Percentiles rank a stretch among this genome's conserved stretches.
These are phyloP conservation scores for Oxyscelio sp. DNA, from an alignment of 2,888 invertebrate genomes.

Conservation along the genomic window DNA sequence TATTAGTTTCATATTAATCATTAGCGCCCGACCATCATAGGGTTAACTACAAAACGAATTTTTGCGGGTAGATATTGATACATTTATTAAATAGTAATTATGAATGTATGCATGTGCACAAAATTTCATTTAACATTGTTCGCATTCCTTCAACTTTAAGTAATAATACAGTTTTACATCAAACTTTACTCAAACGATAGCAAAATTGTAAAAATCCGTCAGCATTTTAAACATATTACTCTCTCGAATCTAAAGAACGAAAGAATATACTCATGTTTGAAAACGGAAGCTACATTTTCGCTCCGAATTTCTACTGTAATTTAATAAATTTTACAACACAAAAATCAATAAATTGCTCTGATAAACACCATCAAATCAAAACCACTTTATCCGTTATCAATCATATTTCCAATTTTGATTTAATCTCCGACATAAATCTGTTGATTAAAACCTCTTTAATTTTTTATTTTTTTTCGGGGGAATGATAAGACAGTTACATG, in stretches of 20 bases:
- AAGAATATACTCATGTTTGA: neutral
- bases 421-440: neutral
- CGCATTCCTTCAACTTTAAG: too few relatives aligned
- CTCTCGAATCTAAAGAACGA: constrained; percentile 1
- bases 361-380: constrained; percentile 15
- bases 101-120: too few relatives aligned
- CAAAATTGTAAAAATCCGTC: too few relatives aligned
- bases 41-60: too few relatives aligned
- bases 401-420: constrained; percentile 6
- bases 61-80: too few relatives aligned
- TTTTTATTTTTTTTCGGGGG: constrained; percentile 1
- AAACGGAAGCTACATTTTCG: neutral
- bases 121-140: too few relatives aligned
- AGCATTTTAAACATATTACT: constrained; percentile 15
- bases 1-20: too few relatives aligned
- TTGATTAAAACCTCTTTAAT: constrained; percentile 26
- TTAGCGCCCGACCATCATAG: too few relatives aligned
- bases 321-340: constrained; percentile 5
- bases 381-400: constrained; percentile 9
- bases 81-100: too few relatives aligned
- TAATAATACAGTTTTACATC: too few relatives aligned
- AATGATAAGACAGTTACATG: neutral
- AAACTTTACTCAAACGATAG: too few relatives aligned
- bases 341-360: neutral
- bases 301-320: neutral